Conservation (phyloP, 2,888 invertebrate genomes). For the Cetonia aurata region DNA sequence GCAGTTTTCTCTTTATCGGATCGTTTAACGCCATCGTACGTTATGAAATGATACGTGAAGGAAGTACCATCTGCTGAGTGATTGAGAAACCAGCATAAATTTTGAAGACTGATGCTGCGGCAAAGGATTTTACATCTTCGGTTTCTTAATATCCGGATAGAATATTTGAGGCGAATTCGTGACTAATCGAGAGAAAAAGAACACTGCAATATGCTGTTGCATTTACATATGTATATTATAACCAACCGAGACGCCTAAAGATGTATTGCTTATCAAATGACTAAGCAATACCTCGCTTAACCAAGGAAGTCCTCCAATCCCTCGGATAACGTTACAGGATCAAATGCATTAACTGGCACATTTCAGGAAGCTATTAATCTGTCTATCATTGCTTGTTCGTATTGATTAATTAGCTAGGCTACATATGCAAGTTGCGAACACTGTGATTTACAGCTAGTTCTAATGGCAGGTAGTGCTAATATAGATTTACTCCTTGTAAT, state of each 20-base stretch:
- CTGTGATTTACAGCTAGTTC: conserved; percentile 29
- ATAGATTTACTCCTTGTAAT: conserved; percentile 34
- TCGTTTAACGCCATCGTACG: conserved; percentile 12
- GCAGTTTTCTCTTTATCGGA: conserved; percentile 20
- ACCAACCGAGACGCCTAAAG: neutral
- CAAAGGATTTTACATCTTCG: too few relatives aligned
- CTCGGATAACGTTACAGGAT: neutral
- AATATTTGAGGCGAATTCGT: too few relatives aligned
- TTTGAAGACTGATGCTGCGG: too few relatives aligned
- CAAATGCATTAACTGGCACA: conserved; percentile 17
- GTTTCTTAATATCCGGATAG: too few relatives aligned
- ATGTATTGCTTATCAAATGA: conserved; percentile 3
- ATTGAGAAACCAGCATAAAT: neutral
- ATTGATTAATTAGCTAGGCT: conserved; percentile 39
- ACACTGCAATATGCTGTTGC: too few relatives aligned
- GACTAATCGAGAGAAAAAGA: too few relatives aligned
- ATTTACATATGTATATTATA: neutral
- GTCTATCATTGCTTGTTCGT: conserved; percentile 37
- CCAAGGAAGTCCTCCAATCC: conserved; percentile 15
- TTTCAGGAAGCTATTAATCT: conserved; percentile 35
- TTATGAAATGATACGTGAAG: neutral
- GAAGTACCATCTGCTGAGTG: conserved; percentile 13
- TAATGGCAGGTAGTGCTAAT: conserved; percentile 37
- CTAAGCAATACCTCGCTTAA: conserved; percentile 2
- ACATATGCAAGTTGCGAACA: conserved; percentile 38